Percentiles rank a stretch among this genome's conserved stretches.
Conservation (phyloP, 2,888 invertebrate species). For the Copidosoma aretas region DNA sequence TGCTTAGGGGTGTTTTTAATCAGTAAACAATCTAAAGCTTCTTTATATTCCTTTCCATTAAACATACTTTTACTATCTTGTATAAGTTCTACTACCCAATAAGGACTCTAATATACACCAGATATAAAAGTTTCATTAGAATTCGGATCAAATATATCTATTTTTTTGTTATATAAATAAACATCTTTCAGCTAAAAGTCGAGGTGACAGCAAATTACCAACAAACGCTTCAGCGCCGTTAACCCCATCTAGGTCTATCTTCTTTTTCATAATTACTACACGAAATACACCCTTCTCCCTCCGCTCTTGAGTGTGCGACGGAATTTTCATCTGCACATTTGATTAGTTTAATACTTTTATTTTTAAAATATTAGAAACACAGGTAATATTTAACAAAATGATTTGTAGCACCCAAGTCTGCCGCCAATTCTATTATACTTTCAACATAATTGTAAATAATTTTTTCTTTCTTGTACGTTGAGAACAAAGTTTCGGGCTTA, state of each 20-base stretch:
- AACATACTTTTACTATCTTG: neutral
- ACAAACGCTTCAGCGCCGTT: conserved; percentile 36
- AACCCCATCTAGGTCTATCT: conserved; percentile 40
- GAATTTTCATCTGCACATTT: conserved; percentile 43
- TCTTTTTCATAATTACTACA: conserved; percentile 30
- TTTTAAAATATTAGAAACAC: conserved; percentile 40
- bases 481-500: too few species aligned
- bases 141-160: conserved; percentile 19
- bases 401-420: conserved; percentile 45
- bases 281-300: conserved; percentile 38
- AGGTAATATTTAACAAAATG: conserved; percentile 42
- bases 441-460: too few species aligned
- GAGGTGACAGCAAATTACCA: conserved; percentile 41
- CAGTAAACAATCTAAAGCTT: conserved; percentile 16
- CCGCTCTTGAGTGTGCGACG: conserved; percentile 39
- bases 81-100: conserved; percentile 3
- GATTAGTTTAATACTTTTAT: conserved; percentile 33
- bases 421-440: conserved; percentile 29
- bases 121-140: neutral
- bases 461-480: too few species aligned
- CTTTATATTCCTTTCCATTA: conserved; percentile 2
- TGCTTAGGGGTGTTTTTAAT: too few species aligned
- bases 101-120: conserved; percentile 25
- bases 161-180: conserved; percentile 40
- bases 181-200: conserved; percentile 42